phyloP scores from a whole-genome alignment of 2,797 vertebrate species.

The Loriculus beryllinus region DNA sequence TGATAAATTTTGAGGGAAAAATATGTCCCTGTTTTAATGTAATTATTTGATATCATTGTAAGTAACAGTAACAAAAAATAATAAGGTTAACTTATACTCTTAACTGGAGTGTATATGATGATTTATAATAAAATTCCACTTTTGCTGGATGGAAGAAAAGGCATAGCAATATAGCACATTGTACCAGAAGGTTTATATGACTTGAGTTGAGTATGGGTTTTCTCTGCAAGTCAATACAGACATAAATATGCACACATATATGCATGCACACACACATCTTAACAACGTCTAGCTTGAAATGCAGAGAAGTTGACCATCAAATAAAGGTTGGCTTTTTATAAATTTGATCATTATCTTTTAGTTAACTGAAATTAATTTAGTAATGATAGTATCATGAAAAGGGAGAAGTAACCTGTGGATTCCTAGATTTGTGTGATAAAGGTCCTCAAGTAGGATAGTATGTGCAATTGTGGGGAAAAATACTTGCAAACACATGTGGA shows the following conservation, averaged over 20 bases:
- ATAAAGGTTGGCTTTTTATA: background rate
- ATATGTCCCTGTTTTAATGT: background rate
- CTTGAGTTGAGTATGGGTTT: background rate
- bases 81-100: background rate
- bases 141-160: slow-evolving; percentile 6
- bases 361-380: background rate
- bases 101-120: background rate
- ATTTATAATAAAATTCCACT: background rate
- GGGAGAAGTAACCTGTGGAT: background rate
- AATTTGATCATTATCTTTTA: background rate
- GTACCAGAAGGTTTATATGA: background rate
- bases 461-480: background rate
- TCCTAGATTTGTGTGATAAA: background rate
- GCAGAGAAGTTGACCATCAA: background rate
- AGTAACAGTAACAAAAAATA: background rate
- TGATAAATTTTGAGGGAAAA: background rate
- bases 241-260: background rate
- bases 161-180: background rate
- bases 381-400: background rate
- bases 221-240: background rate
- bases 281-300: background rate
- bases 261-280: fast-evolving
- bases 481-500: background rate
- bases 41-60: background rate
- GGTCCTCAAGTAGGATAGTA: background rate